Evolutionary conservation across 2,113 vertebrate species (phyloP), one percentile per base, ranked within the genome.

Genomic region (Perca fluviatilis): DNA sequence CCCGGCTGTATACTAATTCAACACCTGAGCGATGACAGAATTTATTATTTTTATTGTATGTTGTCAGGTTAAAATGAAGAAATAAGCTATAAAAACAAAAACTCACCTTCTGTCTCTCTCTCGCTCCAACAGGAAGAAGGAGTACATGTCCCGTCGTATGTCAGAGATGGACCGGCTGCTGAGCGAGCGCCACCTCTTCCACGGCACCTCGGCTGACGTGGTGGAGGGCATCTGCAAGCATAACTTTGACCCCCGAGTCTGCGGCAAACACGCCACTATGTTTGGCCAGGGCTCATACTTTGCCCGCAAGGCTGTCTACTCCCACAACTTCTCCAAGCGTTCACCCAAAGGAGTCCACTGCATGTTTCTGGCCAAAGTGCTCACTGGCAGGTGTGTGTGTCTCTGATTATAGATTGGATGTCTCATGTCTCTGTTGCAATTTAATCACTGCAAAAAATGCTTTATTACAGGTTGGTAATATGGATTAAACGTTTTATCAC

Each of bases 201-300:
- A 99, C 3, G 98, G 98, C 91, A 99, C 98, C 14, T 99, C 98
- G 0, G 96, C 97, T 77, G 98, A 99, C 11, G 98, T 97, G 73
- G 98, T 99, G 58, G 97, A 99, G 43, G 98, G 97, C 4, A 99
- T 99, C 96, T 99, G 98, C 94, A 99, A 99, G 94, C 98, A 99
- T 96, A 99, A 99, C 95, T 99, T 99, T 7, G 98, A 99, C 93
- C 98, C 98, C 0, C 95, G 98, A 0, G 98, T 99, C 36, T 99
- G 98, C 21, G 98, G 98, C 76, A 99, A 99, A 30, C 98, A 99
- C 9, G 98, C 98, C 91, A 99, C 98, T 86, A 99, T 99, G 98
- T 99, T 99, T 3, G 98, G 98, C 76, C 98, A 99, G 94, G 98
- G 98, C 86, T 99, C 98, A 92, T 99, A 99, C 91, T 99, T 99